A percentile compares a stretch with the other conserved stretches of the same genome.
Evolutionary conservation across 1,140 invertebrate genomes (phyloP).

Genomic region (Caerostris extrusa): DNA sequence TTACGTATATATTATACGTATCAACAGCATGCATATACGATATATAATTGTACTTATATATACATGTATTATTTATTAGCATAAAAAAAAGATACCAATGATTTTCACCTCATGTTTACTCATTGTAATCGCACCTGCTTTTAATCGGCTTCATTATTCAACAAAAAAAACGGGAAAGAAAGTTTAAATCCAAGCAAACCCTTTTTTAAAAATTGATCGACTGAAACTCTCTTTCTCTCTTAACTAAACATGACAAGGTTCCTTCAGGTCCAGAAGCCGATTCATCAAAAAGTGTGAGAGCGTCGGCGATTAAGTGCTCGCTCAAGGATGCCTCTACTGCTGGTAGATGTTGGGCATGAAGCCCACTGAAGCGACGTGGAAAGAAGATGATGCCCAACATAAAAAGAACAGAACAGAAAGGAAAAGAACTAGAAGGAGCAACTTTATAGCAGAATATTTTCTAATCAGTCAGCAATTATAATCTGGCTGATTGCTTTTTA

Average conservation of each 20-base stretch:
- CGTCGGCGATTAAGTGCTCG: not conserved
- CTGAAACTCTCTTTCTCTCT: not conserved
- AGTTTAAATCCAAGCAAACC: not conserved
- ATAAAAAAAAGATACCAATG: too few species aligned
- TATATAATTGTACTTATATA: too few species aligned
- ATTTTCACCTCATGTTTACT: too few species aligned
- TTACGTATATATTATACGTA: too few species aligned
- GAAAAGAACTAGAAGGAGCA: not conserved
- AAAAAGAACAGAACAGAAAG: not conserved
- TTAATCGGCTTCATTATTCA: not conserved
- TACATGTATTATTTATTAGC: too few species aligned
- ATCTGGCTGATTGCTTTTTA: not conserved
- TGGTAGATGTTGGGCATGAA: too few species aligned
- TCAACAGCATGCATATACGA: too few species aligned
- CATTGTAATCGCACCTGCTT: too few species aligned
- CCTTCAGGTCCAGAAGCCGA: not conserved
- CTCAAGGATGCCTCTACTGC: not conserved
- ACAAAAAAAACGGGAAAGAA: not conserved
- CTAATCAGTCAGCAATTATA: not conserved
- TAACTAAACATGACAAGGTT: not conserved
- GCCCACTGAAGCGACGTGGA: not conserved
- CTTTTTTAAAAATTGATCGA: not conserved
- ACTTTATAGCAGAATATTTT: not conserved
- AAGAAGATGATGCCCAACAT: not conserved
- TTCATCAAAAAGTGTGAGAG: not conserved